Conservation (phyloP, 2,888 invertebrate species). For the Ophonus ardosiacus region DNA sequence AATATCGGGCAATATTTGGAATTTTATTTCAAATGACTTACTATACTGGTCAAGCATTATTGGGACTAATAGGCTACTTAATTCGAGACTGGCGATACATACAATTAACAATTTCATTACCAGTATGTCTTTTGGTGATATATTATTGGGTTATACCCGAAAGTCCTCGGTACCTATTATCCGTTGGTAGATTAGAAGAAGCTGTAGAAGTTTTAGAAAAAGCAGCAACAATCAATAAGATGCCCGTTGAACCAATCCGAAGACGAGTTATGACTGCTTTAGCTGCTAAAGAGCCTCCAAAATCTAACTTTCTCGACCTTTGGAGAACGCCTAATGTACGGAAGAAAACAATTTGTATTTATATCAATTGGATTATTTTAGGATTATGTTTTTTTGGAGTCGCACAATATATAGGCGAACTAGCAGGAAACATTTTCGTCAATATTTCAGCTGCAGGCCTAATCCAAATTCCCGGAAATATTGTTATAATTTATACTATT, state of each 20-base stretch:
- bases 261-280: background rate
- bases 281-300: background rate
- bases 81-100: constrained; percentile 83
- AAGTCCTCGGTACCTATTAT: constrained; percentile 76
- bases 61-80: constrained; percentile 79
- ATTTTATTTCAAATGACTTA: constrained; percentile 85
- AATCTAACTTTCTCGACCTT: constrained; percentile 77
- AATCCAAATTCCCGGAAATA: constrained; percentile 80
- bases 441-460: constrained; percentile 90
- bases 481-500: constrained; percentile 75
- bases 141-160: constrained; percentile 76
- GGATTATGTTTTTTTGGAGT: constrained; percentile 93
- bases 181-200: constrained; percentile 73
- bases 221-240: constrained; percentile 75
- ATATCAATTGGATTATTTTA: constrained; percentile 80
- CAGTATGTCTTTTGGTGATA: constrained; percentile 75
- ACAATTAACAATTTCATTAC: constrained; percentile 83
- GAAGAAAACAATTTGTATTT: constrained; percentile 82
- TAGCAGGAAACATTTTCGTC: constrained; percentile 88
- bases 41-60: constrained; percentile 82
- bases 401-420: constrained; percentile 89
- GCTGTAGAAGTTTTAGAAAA: constrained; percentile 73
- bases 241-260: constrained; percentile 70
- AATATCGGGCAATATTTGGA: constrained; percentile 77
- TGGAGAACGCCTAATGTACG: constrained; percentile 82